Conservation (phyloP, 2,113 vertebrate genomes). For the Natator depressus region DNA sequence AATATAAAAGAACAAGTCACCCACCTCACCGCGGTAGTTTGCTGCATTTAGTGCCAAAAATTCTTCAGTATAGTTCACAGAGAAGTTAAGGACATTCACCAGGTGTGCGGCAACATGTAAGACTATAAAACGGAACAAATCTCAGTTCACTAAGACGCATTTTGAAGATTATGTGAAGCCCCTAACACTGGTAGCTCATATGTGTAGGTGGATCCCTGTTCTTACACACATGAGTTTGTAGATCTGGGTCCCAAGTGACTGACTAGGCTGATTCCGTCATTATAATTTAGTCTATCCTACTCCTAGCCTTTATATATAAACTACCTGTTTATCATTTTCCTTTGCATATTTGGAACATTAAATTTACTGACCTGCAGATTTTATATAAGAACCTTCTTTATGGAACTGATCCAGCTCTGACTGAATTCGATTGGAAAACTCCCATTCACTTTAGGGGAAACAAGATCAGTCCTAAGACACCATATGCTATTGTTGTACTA, state of each 20-base stretch:
- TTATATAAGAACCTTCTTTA: background rate
- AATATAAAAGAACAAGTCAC: constrained; percentile 34
- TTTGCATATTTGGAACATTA: background rate
- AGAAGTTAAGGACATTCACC: constrained; percentile 91
- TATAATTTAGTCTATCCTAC: background rate
- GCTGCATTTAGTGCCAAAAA: constrained; percentile 91
- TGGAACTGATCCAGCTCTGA: background rate
- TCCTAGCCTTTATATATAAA: background rate
- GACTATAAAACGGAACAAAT: constrained; percentile 74
- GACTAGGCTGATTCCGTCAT: background rate
- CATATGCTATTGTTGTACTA: background rate
- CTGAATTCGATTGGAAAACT: background rate
- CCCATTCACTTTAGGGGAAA: background rate
- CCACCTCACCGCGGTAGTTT: constrained; percentile 92
- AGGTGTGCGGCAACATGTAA: constrained; percentile 96
- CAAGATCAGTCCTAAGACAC: background rate
- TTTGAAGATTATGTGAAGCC: background rate
- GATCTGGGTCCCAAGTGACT: background rate
- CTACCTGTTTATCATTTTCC: background rate
- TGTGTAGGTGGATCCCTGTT: background rate
- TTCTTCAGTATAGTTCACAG: constrained; percentile 87
- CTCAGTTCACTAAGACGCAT: background rate
- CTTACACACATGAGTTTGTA: background rate
- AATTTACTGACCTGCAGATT: background rate
- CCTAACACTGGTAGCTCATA: background rate